These are phyloP conservation scores for Artibeus jamaicensis DNA, from an alignment of 2,797 vertebrate species.

Conservation along the genomic window DNA sequence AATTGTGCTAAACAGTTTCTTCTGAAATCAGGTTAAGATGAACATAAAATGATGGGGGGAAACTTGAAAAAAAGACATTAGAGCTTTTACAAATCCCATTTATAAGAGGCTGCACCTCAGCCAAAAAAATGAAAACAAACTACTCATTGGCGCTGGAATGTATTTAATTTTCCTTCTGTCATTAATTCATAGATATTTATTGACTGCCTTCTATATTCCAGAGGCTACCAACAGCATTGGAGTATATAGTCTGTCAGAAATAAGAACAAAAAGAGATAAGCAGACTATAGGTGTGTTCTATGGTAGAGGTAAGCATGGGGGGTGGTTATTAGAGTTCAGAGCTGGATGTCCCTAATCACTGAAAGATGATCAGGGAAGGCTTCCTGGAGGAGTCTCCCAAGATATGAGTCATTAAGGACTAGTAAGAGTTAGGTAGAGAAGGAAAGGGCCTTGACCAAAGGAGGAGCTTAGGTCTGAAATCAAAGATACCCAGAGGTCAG, in stretches of 20 bases:
- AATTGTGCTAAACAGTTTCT: slow-evolving; percentile 48
- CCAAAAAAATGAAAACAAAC: background rate
- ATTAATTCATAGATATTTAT: background rate
- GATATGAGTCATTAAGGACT: background rate
- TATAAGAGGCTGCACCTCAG: background rate
- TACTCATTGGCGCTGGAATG: background rate
- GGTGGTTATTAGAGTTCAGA: background rate
- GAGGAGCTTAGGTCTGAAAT: background rate
- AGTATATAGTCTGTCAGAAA: background rate
- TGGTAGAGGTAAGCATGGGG: accelerated
- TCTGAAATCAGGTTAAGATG: slow-evolving; percentile 62
- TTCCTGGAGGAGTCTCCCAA: background rate
- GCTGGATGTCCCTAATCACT: accelerated
- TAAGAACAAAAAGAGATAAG: background rate
- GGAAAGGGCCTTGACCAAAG: background rate
- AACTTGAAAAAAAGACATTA: background rate
- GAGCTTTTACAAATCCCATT: background rate
- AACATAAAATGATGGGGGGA: background rate
- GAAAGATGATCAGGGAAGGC: background rate
- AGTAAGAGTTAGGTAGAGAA: background rate
- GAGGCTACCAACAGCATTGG: background rate
- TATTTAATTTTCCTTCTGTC: background rate
- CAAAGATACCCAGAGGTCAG: background rate
- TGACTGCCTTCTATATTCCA: background rate
- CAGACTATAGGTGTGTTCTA: background rate